Percentiles rank a stretch among this genome's conserved stretches.
phyloP scores from a whole-genome alignment of 2,888 invertebrate genomes.

The Trichacis sp. region DNA sequence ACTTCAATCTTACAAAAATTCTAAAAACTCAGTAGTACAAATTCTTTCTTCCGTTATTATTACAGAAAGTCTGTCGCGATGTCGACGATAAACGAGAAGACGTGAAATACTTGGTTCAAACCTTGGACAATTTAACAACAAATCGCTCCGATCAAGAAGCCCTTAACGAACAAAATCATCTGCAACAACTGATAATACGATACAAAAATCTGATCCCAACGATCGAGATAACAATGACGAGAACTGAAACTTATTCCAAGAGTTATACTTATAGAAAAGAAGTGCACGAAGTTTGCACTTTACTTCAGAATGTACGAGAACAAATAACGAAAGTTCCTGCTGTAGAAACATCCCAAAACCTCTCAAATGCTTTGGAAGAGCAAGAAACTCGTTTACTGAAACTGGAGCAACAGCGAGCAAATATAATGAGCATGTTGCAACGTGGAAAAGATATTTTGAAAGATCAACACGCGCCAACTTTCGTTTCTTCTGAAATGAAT shows the following conservation, averaged over 20 bases:
- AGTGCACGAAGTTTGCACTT: slow-evolving; percentile 85
- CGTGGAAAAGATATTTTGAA: slow-evolving; percentile 89
- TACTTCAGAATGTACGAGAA: slow-evolving; percentile 82
- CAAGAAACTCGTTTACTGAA: slow-evolving; percentile 87
- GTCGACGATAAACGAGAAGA: slow-evolving; percentile 92
- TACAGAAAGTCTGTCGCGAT: slow-evolving; percentile 88
- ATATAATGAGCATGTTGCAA: slow-evolving; percentile 91
- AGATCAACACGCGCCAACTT: slow-evolving; percentile 88
- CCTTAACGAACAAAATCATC: slow-evolving; percentile 81
- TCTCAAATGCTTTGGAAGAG: slow-evolving; percentile 81
- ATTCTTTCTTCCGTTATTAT: too few relatives aligned
- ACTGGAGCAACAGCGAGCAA: slow-evolving; percentile 85
- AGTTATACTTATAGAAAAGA: slow-evolving; percentile 93
- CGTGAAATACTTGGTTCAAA: slow-evolving; percentile 95
- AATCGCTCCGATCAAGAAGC: slow-evolving; percentile 87
- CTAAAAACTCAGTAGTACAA: too few relatives aligned
- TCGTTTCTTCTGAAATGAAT: slow-evolving; percentile 86
- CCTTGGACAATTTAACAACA: slow-evolving; percentile 85
- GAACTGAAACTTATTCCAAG: slow-evolving; percentile 91
- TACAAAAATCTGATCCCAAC: slow-evolving; percentile 93
- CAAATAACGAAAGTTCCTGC: slow-evolving; percentile 76
- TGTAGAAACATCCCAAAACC: slow-evolving; percentile 80
- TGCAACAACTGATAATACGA: slow-evolving; percentile 86
- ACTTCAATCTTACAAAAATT: too few relatives aligned
- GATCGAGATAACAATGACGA: slow-evolving; percentile 92